Evolutionary conservation across 2,797 vertebrate genomes (phyloP), one percentile per base, ranked within the genome.

Genomic region (Simalia tracyae): DNA sequence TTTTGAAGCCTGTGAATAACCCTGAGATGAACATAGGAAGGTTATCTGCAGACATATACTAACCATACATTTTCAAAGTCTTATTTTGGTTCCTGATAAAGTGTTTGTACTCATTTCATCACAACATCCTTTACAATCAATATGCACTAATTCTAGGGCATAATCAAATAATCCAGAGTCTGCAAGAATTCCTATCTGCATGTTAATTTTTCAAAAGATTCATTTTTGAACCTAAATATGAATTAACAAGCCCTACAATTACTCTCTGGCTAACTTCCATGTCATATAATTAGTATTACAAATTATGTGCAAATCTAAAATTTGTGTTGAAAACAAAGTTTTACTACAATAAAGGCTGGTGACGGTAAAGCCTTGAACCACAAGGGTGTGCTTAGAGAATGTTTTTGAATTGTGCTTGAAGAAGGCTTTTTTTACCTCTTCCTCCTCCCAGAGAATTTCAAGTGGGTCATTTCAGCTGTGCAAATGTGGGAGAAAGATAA

Each of bases 261-360:
- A 94, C 3, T 46, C 19, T 92, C 92, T 95, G 89, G 89, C 91
- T 84, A 93, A 94, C 91, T 94, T 95, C 94, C 93, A 90, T 93
- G 63, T 94, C 92, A 93, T 26, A 0, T 95, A 96, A 96, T 95
- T 96, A 95, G 89, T 93, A 95, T 89, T 95, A 95, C 92, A 95
- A 94, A 92, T 88, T 94, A 94, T 57, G 72, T 89, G n/a, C 88
- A 95, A 97, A 88, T 15, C 87, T 86, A 93, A 50, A 95, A 95
- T 94, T 94, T 76, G 95, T 94, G 76, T 19, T 90, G 54, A 89
- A 94, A 95, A 93, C 92, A 2, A 92, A 86, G 59, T 93, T 96
- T 94, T 95, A 86, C 90, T 92, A 64, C 86, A 94, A 89, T 84
- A 94, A 95, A 86, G 90, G 89, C 57, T 92, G 86, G 90, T 95